Evolutionary conservation across 2,797 vertebrate species (phyloP).

Genomic region (Avahi laniger): DNA sequence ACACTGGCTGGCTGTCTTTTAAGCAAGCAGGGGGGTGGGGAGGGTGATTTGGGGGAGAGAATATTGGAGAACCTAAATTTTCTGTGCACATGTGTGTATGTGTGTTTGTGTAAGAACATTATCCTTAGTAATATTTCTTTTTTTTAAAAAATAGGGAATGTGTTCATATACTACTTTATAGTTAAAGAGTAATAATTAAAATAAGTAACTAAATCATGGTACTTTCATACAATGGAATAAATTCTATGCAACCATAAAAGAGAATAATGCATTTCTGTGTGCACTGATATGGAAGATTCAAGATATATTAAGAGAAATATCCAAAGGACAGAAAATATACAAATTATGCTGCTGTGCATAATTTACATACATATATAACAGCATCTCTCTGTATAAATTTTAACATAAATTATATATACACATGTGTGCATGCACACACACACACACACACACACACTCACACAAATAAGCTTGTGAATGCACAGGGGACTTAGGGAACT

Average conservation of each 20-base stretch:
- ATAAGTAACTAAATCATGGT: background rate
- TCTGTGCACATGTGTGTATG: background rate
- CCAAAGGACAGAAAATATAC: background rate
- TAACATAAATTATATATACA: background rate
- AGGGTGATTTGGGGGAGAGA: background rate
- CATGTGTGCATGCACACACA: background rate
- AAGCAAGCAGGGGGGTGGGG: background rate
- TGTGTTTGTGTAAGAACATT: background rate
- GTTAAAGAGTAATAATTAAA: background rate
- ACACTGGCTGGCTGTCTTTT: background rate
- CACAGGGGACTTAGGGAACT: background rate
- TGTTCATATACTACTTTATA: background rate
- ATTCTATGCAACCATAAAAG: background rate
- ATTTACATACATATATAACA: background rate
- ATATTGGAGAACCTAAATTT: background rate
- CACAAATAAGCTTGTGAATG: background rate
- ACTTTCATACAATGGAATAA: background rate
- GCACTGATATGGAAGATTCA: background rate
- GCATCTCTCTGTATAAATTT: background rate
- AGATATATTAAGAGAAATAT: background rate
- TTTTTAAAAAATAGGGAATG: background rate
- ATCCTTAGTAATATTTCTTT: background rate
- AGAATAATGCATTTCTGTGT: background rate
- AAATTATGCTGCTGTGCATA: background rate
- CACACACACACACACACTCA: too few relatives aligned